Base-by-base conservation (phyloP, 2,888 invertebrate genomes). In the Standfussiana lucernea region DNA sequence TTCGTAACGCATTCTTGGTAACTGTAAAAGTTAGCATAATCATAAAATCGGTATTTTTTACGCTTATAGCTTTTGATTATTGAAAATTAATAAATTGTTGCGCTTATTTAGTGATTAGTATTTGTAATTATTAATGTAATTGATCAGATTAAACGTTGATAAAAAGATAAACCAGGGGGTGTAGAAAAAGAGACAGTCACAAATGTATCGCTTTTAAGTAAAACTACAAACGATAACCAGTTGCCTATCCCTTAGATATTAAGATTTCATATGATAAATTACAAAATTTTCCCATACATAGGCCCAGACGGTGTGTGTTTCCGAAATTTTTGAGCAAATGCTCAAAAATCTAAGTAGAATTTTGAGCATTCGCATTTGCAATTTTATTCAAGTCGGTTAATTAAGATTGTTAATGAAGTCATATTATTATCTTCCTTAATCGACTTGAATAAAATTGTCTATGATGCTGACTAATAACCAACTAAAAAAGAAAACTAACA, bases 401-500 rank as follows among this genome's bases (percentile, higher is more conserved):
- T n/a, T n/a, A n/a, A n/a, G n/a, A n/a, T n/a, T n/a, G n/a, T n/a
- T n/a, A n/a, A n/a, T n/a, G n/a, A n/a, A n/a, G n/a, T n/a, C n/a
- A n/a, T n/a, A n/a, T n/a, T n/a, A n/a, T n/a, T n/a, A n/a, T n/a
- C n/a, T n/a, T n/a, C n/a, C n/a, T n/a, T 8, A 8, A 65, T 8
- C 21, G 32, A n/a, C n/a, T 56, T 56, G 13, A 72, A 32, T 61
- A 18, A 47, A 47, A 47, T 72, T 24, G 10, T 40, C 8, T 42
- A n/a, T 2, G n/a, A 6, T 24, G 40, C 18, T 37, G 15, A 35
- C 35, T 67, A 42, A 47, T 21, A 8, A n/a, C 21, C 1, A 8
- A 35, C 15, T 45, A 56, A 72, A 74, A 71, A 50, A 6, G 2
- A 28, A 28, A 68, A 61, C 15, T 61, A 78, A 53, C 40, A 56